phyloP scores from a whole-genome alignment of 35 echinoderm and acorn worm genomes.

The Heliocidaris tuberculata region DNA sequence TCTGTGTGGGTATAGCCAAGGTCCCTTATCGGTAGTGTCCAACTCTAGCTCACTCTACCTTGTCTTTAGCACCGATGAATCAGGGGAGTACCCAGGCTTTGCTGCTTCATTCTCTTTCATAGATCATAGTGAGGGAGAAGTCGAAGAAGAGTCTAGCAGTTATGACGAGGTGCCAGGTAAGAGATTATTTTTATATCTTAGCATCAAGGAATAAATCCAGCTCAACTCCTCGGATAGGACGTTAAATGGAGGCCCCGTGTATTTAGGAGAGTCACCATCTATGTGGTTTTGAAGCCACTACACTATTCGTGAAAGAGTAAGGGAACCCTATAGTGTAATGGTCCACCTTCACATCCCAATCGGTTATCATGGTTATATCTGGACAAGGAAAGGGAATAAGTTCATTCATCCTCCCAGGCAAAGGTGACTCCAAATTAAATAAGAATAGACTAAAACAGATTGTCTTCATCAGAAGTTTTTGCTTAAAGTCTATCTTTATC shows the following conservation, averaged over 20 bases:
- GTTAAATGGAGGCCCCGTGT: not conserved
- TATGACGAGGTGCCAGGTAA: not conserved
- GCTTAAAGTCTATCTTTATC: not conserved
- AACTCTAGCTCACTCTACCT: conserved; percentile 29
- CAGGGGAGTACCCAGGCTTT: conserved; percentile 7
- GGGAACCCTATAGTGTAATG: no score
- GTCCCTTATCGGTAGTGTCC: not conserved
- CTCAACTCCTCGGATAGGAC: not conserved
- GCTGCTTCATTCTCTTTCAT: conserved; percentile 34
- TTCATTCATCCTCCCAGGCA: no score
- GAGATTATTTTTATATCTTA: not conserved
- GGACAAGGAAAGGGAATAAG: no score
- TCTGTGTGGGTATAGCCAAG: conserved; percentile 10
- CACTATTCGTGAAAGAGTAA: no score
- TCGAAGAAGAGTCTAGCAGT: not conserved
- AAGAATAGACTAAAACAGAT: not conserved
- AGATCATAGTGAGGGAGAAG: not conserved
- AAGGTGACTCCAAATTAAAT: not conserved
- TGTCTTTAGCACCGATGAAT: conserved; percentile 5
- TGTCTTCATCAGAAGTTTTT: no score
- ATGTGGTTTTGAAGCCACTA: not conserved
- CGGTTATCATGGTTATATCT: no score
- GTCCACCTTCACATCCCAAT: no score
- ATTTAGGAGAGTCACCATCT: not conserved
- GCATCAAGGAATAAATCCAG: not conserved